Base-by-base conservation (phyloP, 2,888 invertebrate species). In the Erebia ligea region DNA sequence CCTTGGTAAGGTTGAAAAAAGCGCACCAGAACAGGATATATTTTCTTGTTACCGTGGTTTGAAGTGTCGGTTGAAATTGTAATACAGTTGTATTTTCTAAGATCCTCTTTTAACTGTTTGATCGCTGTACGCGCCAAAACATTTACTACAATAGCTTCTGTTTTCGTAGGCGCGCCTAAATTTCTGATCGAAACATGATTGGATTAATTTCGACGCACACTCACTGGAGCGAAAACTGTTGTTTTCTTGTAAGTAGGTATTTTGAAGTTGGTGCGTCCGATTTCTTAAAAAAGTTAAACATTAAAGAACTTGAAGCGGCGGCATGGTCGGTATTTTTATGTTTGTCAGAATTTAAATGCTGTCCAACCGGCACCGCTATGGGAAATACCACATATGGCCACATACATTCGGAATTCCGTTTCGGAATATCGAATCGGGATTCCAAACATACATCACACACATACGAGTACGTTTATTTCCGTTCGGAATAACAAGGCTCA, bases 41-140 rank as follows among this genome's bases (percentile, higher is more conserved):
- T 73, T 79, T 84, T 84, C 57, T 73, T 78, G 67, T 70, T 69
- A 69, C 77, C 77, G 70, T 82, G 79, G 73, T 83, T 82, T 77
- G 80, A 84, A 72, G 82, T 81, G 71, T 84, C 82, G 19, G 65
- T 78, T 75, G 76, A 68, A 54, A 80, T 74, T 70, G 77, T 76
- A 69, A 79, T 79, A 68, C 75, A 82, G 54, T 77, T 65, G 71
- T 70, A 65, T 62, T 77, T 76, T 69, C 66, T 42, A 70, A 79
- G 76, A 69, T 78, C 68, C 11, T 77, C 76, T 79, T 78, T 78
- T 74, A 79, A 77, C 75, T 79, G 76, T 75, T 78, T 67, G 6
- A 74, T 77, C 48, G 78, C 76, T 64, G 61, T 73, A 75, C 58
- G 76, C 58, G 77, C 63, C 69, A 81, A 70, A 50, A 80, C 78